These are phyloP conservation scores for Agrotis exclamationis DNA, from an alignment of 2,888 invertebrate species.

Conservation along the genomic window DNA sequence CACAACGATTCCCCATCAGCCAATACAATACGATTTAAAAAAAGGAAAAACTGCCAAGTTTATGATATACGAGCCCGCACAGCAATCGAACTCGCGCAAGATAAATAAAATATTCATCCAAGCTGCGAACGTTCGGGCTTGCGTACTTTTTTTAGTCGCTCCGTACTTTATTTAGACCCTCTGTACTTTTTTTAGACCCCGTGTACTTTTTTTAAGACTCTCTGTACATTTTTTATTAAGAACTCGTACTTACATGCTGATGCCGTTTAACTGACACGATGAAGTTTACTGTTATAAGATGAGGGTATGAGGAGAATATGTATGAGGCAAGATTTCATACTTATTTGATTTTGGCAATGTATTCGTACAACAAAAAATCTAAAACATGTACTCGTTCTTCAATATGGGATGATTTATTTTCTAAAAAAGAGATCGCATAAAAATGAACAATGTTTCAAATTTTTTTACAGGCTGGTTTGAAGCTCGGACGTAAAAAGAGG, in stretches of 20 bases:
- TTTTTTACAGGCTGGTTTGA: not conserved
- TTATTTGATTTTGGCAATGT: not conserved
- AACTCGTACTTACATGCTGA: conserved; percentile 28
- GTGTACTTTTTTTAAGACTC: no score
- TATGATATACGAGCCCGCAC: conserved; percentile 48
- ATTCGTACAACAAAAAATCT: not conserved
- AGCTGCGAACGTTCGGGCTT: conserved; percentile 36
- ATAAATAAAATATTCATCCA: conserved; percentile 60
- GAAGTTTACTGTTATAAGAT: conserved; percentile 22
- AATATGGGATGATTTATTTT: not conserved
- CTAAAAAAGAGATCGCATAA: not conserved
- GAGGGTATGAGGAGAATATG: conserved; percentile 2
- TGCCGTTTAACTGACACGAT: conserved; percentile 22
- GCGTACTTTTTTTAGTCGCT: conserved; percentile 39
- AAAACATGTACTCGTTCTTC: not conserved
- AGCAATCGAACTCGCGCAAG: conserved; percentile 48
- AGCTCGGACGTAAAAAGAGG: no score
- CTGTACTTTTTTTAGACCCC: conserved; percentile 47
- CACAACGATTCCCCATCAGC: not conserved
- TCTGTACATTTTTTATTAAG: conserved; percentile 46
- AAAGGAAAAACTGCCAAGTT: conserved; percentile 27
- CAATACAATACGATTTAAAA: conserved; percentile 17
- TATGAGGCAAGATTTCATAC: not conserved
- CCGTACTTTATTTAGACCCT: conserved; percentile 42
- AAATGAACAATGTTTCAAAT: not conserved